Base-by-base conservation (phyloP, 1,140 invertebrate species). In the Bactericera cockerelli region DNA sequence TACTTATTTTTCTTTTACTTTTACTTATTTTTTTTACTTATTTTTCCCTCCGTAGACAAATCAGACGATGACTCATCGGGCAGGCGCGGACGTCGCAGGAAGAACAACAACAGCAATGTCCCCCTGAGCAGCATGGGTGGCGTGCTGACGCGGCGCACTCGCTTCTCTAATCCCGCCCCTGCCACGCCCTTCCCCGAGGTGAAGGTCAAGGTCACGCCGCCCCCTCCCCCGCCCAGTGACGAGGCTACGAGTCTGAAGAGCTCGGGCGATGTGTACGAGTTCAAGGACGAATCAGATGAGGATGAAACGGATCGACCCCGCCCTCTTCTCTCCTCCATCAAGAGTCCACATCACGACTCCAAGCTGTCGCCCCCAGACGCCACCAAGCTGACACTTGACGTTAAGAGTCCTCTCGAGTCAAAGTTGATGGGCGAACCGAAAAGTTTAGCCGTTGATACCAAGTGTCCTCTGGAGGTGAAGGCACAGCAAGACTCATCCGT, bases 251-350 rank as follows among this genome's bases (percentile, higher is more conserved):
- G n/a, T n/a, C n/a, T 22, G 22, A 49, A 49, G 22, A 49, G 70
- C 67, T 55, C 70, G 74, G 78, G 79, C 1, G 86, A 89, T 67
- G 79, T 89, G 2, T 89, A 89, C 63, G 86, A 89, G 68, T 89
- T 89, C 67, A 81, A 85, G 64, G 86, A 89, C 65, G 86, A 89
- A 67, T 84, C 84, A 25, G 84, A 84, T 54, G 86, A 89, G 65
- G 80, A 49, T 19, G 83, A 67, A 72, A 69, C 57, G 72, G 72
- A 77, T 56, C 72, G 85, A 38, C 86, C 85, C 0, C 74, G 86
- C 36, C 71, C 87, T 2, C 86, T 88, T 59, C 73, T 88, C 1
- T 31, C n/a, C n/a, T 87, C 86, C 0, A 88, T 89, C 39, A 89
- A 89, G 71, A 84, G 82, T 58, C 81, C 83, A n/a, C 59, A 58